Evolutionary conservation across 2,113 vertebrate genomes (phyloP).

Genomic region (Spea multiplicata): DNA sequence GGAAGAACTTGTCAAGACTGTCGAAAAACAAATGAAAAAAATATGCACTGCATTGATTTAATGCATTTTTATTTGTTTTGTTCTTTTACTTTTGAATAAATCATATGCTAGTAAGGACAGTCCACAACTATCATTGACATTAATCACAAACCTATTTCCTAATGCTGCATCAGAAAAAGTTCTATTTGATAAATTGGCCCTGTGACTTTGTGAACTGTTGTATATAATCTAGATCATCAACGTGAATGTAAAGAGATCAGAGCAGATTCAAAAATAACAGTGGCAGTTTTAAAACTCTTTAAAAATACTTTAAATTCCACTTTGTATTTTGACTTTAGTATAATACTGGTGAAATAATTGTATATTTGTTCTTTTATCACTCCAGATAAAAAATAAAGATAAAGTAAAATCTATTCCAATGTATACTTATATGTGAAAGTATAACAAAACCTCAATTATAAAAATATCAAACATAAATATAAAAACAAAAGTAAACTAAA

Average conservation of each 20-base stretch:
- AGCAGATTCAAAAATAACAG: background rate
- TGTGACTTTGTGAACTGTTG: conserved; percentile 6
- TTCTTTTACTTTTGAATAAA: conserved; percentile 49
- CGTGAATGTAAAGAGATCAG: conserved; percentile 35
- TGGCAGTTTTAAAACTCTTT: conserved; percentile 13
- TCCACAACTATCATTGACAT: conserved; percentile 14
- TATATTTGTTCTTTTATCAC: too few species aligned
- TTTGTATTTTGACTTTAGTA: background rate
- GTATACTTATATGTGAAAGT: too few species aligned
- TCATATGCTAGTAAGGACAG: conserved; percentile 20
- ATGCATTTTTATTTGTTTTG: conserved; percentile 27
- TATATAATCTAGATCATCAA: conserved; percentile 14
- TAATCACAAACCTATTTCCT: conserved; percentile 32
- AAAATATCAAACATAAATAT: too few species aligned
- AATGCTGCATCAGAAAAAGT: conserved; percentile 37
- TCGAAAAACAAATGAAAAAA: conserved; percentile 44
- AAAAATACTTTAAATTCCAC: conserved; percentile 3
- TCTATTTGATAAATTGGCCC: conserved; percentile 39
- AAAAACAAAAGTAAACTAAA: too few species aligned
- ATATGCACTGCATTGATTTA: conserved; percentile 36
- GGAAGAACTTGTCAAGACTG: conserved; percentile 43
- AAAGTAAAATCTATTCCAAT: too few species aligned
- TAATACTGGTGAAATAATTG: too few species aligned
- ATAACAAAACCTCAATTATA: too few species aligned
- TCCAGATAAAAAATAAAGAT: too few species aligned